These are phyloP conservation scores for Pachypanchax playfairii DNA, from an alignment of 2,113 vertebrate species.

Conservation along the genomic window DNA sequence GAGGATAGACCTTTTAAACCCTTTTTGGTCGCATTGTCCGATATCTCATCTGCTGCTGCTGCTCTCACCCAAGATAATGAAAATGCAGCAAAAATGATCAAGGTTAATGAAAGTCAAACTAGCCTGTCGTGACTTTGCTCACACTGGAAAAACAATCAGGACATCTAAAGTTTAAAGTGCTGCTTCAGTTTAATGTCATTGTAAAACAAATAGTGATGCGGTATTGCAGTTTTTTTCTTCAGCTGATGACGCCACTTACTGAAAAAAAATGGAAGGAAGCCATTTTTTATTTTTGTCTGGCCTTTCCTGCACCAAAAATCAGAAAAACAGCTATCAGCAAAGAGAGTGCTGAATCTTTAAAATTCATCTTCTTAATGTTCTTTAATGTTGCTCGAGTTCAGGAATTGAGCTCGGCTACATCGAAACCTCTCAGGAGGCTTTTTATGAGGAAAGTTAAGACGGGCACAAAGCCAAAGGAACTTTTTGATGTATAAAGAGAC, in stretches of 20 bases:
- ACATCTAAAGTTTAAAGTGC: not conserved
- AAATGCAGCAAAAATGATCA: constrained; percentile 52
- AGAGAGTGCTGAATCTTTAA: constrained; percentile 11
- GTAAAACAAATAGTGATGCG: too few species aligned
- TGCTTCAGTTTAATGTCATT: constrained; percentile 22
- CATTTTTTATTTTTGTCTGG: not conserved
- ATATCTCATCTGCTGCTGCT: constrained; percentile 38
- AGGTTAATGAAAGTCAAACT: constrained; percentile 65
- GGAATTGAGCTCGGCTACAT: constrained; percentile 11
- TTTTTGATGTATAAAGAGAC: not conserved
- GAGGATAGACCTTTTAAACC: constrained; percentile 54
- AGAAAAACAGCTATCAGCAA: constrained; percentile 12
- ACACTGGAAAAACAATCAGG: constrained; percentile 15
- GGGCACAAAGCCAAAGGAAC: not conserved
- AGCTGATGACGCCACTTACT: not conserved
- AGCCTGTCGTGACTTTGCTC: constrained; percentile 13
- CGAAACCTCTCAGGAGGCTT: constrained; percentile 19
- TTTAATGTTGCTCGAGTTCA: not conserved
- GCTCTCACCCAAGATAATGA: constrained; percentile 40
- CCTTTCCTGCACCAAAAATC: constrained; percentile 3
- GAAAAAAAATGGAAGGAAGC: not conserved
- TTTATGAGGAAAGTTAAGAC: constrained; percentile 15
- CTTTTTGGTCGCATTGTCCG: constrained; percentile 10
- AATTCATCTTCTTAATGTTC: constrained; percentile 23
- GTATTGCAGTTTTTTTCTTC: not conserved